Evolutionary conservation across 2,797 vertebrate species (phyloP), one percentile per base, ranked within the genome.

Genomic region (Podargus strigoides): DNA sequence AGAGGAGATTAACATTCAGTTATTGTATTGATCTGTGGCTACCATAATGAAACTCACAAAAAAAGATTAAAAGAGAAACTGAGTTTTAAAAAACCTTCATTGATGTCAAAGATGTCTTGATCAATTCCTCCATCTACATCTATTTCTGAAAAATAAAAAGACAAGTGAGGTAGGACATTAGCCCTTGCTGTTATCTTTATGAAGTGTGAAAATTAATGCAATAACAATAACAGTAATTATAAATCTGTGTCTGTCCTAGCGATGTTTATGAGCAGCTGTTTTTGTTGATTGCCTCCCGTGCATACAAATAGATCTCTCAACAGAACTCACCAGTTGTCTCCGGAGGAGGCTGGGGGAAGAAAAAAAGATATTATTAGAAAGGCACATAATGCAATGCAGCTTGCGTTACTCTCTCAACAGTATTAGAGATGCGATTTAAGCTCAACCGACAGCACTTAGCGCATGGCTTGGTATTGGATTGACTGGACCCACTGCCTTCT

Each of bases 81-180:
- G 14, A 94, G 86, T 88, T 84, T 39, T 34, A 12, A n/a, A 89
- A 85, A 96, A 99, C 99, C 99, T 98, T 99, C 97, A 94, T 99
- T 99, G 91, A 99, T 99, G 93, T 99, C 98, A 52, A 99, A 98
- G 96, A 99, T 99, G 93, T 99, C 99, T 59, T 70, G 97, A 85
- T 99, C 98, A 73, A 92, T 93, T 96, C 98, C 99, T 70, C 95
- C 97, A 27, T 99, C 99, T 58, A 99, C 74, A 28, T 99, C 98
- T 95, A 98, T 96, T 85, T 98, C 98, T 98, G 97, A 92, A 97
- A 97, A 89, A 92, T 8, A 96, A 96, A 87, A 96, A 85, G 76
- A 89, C 66, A 89, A 93, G 56, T 39, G 85, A 96, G 87, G 80
- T 52, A 78, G 78, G 84, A 77, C 87, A 81, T 93, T 69, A 96